Conservation (phyloP, 2,888 invertebrate genomes). For the Troides aeacus region DNA sequence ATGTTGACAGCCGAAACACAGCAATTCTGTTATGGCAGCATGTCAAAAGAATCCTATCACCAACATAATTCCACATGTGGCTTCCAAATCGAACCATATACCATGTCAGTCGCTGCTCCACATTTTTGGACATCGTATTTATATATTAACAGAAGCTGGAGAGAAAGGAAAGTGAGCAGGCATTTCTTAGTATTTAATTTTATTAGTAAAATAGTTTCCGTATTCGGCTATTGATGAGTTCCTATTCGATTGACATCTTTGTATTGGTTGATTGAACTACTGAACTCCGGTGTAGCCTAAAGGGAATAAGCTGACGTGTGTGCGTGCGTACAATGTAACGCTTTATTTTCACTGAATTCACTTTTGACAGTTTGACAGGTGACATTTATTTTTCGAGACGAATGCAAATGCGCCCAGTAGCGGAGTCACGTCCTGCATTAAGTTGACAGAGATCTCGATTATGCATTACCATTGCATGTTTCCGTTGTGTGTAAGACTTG, state of each 20-base stretch:
- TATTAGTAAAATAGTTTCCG: too few relatives aligned
- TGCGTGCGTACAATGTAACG: slow-evolving; percentile 12
- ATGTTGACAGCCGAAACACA: too few relatives aligned
- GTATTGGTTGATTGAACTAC: not conserved
- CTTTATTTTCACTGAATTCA: slow-evolving; percentile 32
- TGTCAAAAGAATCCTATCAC: too few relatives aligned
- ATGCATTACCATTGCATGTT: slow-evolving; percentile 44
- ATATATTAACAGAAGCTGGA: too few relatives aligned
- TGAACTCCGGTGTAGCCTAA: not conserved
- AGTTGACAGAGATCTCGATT: slow-evolving; percentile 44
- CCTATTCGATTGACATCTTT: not conserved
- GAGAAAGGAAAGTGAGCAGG: too few relatives aligned
- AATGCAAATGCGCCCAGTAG: slow-evolving; percentile 39
- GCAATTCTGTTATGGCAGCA: too few relatives aligned
- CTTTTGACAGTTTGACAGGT: slow-evolving; percentile 40
- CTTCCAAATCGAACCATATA: too few relatives aligned
- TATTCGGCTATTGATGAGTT: too few relatives aligned
- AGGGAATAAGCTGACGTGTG: not conserved
- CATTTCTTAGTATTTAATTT: too few relatives aligned
- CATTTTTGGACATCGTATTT: too few relatives aligned
- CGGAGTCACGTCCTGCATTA: slow-evolving; percentile 45
- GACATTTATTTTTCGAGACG: slow-evolving; percentile 41
- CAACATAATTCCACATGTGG: too few relatives aligned
- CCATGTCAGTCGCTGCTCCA: too few relatives aligned
- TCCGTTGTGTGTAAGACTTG: slow-evolving; percentile 35